phyloP scores from a whole-genome alignment of 2,797 vertebrate species.

The Pogoniulus pusillus region DNA sequence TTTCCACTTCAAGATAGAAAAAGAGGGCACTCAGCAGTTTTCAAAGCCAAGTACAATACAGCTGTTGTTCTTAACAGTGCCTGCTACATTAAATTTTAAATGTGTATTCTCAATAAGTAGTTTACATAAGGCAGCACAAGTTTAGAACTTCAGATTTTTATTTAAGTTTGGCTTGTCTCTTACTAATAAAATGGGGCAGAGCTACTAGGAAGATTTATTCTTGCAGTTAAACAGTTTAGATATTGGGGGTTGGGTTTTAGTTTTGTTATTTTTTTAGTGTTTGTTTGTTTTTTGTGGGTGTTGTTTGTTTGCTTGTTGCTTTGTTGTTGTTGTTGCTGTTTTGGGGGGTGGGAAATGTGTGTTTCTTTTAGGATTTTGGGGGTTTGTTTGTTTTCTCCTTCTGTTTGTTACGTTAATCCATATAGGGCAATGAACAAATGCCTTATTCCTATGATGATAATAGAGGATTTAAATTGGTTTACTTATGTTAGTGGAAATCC shows the following conservation, averaged over 20 bases:
- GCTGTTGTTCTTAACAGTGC: neutral
- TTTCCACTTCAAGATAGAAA: neutral
- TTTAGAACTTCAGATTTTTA: neutral
- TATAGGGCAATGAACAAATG: neutral
- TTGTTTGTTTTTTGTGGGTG: too few relatives aligned
- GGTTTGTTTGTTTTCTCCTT: neutral
- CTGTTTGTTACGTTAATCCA: neutral
- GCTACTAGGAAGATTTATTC: neutral
- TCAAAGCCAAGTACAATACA: neutral
- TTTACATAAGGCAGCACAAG: neutral
- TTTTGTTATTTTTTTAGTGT: neutral
- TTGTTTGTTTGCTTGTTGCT: too few relatives aligned
- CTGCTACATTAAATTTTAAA: conserved; percentile 13
- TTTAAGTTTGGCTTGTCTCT: neutral
- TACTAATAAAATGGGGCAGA: neutral
- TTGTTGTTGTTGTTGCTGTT: too few relatives aligned
- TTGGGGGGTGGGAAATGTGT: too few relatives aligned
- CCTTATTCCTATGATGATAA: neutral
- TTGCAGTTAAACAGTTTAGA: neutral
- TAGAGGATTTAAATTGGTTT: neutral
- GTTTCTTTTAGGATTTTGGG: too few relatives aligned
- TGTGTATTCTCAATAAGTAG: neutral
- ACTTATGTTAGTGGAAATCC: neutral
- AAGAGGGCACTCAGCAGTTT: neutral
- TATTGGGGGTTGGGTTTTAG: too few relatives aligned